These are phyloP conservation scores for Centropus bengalensis DNA, from an alignment of 2,113 vertebrate species.

Conservation along the genomic window DNA sequence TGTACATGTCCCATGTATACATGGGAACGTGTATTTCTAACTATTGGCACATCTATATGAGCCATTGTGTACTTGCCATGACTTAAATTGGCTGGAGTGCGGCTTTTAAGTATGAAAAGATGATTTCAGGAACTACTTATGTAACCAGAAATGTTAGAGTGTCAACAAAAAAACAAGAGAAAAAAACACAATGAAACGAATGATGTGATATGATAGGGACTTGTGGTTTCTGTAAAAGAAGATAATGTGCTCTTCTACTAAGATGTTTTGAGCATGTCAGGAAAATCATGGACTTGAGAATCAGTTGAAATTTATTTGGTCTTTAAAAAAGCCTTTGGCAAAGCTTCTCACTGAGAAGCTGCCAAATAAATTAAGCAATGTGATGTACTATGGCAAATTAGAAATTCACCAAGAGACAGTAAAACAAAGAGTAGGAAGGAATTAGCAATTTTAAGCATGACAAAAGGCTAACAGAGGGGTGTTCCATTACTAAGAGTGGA, in stretches of 20 bases:
- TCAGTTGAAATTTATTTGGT: conserved; percentile 47
- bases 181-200: neutral
- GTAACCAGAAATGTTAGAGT: neutral
- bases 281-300: conserved; percentile 33
- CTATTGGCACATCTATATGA: neutral
- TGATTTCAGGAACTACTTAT: neutral
- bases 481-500: neutral
- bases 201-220: neutral
- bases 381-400: conserved; percentile 42
- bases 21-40: fast-evolving
- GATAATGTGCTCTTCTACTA: neutral
- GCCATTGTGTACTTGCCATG: neutral
- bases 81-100: neutral
- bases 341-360: conserved; percentile 39
- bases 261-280: conserved; percentile 30
- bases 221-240: conserved; percentile 31
- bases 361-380: conserved; percentile 61
- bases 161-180: neutral
- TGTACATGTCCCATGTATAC: neutral
- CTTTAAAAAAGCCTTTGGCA: conserved; percentile 62
- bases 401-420: conserved; percentile 49
- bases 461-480: conserved; percentile 24
- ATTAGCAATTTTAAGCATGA: conserved; percentile 48
- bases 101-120: neutral
- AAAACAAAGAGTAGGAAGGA: conserved; percentile 54